Evolutionary conservation across 2,797 vertebrate genomes (phyloP).

Genomic region (Eremophila alpestris): DNA sequence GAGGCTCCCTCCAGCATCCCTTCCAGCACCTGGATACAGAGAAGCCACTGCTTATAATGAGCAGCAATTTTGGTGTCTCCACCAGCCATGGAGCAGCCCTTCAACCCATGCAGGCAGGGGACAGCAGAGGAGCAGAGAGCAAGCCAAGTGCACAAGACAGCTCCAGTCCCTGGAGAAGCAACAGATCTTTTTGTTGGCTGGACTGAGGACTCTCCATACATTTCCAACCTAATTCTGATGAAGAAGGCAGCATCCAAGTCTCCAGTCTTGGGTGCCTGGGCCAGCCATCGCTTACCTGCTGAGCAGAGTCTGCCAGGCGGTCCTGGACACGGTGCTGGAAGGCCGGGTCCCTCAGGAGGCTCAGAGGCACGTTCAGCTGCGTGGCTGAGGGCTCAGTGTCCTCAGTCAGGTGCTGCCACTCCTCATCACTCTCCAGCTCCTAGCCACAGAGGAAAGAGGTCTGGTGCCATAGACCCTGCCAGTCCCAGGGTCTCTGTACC

Average conservation of each 20-base stretch:
- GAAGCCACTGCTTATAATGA: not conserved
- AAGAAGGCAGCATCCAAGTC: not conserved
- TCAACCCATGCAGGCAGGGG: not conserved
- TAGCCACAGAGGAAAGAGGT: not conserved
- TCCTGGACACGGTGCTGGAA: slow-evolving; percentile 76
- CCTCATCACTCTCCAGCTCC: slow-evolving; percentile 81
- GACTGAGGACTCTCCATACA: not conserved
- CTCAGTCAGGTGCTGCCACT: slow-evolving; percentile 80
- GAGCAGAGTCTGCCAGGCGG: slow-evolving; percentile 74
- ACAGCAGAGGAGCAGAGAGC: not conserved
- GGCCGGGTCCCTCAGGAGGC: slow-evolving; percentile 63
- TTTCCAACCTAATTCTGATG: not conserved
- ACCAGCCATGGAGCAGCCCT: not conserved
- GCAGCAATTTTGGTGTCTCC: not conserved
- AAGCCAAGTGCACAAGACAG: not conserved
- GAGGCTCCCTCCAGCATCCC: slow-evolving; percentile 74
- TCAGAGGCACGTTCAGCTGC: slow-evolving; percentile 56
- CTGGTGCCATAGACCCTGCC: not conserved
- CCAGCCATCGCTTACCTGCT: slow-evolving; percentile 76
- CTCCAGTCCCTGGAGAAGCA: not conserved
- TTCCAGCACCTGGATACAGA: slow-evolving; percentile 77
- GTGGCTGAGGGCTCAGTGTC: slow-evolving; percentile 57
- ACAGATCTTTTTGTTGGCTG: not conserved
- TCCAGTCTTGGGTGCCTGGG: not conserved
- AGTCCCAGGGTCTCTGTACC: not conserved